Conservation (phyloP, 1,140 invertebrate genomes). For the Leguminivora glycinivorella region DNA sequence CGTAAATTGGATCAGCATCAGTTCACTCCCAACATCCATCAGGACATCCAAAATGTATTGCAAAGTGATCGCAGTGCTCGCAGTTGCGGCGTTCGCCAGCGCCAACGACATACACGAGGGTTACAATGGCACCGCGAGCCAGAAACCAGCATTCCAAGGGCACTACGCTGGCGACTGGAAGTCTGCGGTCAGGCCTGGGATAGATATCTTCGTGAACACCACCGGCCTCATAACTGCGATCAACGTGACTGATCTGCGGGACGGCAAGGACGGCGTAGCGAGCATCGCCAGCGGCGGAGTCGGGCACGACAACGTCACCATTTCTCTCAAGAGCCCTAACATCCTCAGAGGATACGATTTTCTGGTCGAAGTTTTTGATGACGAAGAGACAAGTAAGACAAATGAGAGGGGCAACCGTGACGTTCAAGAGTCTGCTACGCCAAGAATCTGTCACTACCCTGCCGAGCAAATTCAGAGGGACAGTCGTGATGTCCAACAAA, state of each 20-base stretch:
- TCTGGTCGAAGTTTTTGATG: conserved; percentile 54
- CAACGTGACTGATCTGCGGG: conserved; percentile 55
- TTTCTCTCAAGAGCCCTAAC: conserved; percentile 66
- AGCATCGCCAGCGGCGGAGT: conserved; percentile 59
- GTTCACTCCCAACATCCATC: conserved; percentile 37
- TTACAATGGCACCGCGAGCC: conserved; percentile 41
- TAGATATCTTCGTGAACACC: conserved; percentile 56
- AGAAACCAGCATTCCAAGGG: conserved; percentile 54
- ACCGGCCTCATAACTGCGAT: conserved; percentile 56
- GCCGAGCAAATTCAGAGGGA: too few relatives aligned
- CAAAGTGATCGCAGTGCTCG: conserved; percentile 45
- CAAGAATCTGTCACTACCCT: not conserved
- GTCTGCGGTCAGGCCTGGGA: conserved; percentile 59
- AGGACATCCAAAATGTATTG: conserved; percentile 48
- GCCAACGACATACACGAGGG: conserved; percentile 53
- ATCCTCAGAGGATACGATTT: conserved; percentile 65
- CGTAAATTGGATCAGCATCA: conserved; percentile 30
- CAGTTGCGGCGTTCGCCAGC: conserved; percentile 41
- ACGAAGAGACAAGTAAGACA: not conserved
- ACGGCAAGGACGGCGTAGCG: conserved; percentile 62
- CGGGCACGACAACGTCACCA: conserved; percentile 57
- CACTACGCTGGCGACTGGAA: conserved; percentile 46
- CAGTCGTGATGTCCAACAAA: not conserved
- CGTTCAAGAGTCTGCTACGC: not conserved
- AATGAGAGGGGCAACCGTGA: not conserved